Conservation (phyloP, 2,888 invertebrate genomes). For the Gisinianus flammeolus region DNA sequence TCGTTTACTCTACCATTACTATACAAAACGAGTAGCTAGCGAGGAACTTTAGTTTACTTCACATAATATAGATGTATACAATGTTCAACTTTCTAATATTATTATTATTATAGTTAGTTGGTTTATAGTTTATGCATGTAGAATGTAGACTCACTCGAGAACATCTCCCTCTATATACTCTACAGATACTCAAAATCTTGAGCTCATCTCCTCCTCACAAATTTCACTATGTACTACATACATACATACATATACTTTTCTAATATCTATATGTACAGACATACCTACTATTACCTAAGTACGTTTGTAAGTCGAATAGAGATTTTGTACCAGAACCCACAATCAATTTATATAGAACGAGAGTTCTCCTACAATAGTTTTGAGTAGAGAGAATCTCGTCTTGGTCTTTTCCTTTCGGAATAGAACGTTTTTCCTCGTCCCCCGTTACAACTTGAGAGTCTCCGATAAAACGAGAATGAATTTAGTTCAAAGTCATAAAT, state of each 20-base stretch:
- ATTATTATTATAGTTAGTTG: no score
- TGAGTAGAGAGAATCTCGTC: background rate
- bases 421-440: background rate
- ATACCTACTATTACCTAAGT: no score
- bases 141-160: no score
- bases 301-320: background rate
- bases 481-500: constrained; percentile 20
- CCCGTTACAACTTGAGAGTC: background rate
- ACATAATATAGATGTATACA: no score
- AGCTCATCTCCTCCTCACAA: no score
- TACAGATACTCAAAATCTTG: background rate
- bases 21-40: background rate
- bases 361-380: background rate
- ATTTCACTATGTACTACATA: no score
- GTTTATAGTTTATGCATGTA: no score
- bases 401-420: background rate
- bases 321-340: background rate
- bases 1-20: background rate
- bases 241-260: no score
- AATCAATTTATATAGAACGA: background rate
- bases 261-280: no score
- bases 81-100: no score
- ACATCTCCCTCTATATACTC: background rate
- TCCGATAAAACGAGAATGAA: constrained; percentile 11
- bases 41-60: background rate